A percentile compares a stretch with the other conserved stretches of the same genome.
These are phyloP conservation scores for Perca schrenkii DNA, from an alignment of 2,113 vertebrate species.

Conservation along the genomic window DNA sequence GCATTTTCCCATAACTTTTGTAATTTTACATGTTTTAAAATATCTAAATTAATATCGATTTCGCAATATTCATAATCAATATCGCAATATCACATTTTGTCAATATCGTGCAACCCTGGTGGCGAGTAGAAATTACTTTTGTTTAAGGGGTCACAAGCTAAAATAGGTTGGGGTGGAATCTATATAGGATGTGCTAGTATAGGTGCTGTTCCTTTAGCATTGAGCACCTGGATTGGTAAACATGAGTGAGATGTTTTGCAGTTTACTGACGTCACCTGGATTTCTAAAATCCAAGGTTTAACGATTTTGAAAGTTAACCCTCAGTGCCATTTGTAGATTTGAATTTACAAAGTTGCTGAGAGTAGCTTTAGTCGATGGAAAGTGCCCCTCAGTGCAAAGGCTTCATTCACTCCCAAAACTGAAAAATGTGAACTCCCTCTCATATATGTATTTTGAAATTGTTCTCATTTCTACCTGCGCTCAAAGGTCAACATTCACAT, in stretches of 20 bases:
- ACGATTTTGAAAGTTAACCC: neutral
- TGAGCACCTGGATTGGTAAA: neutral
- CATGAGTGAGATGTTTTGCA: neutral
- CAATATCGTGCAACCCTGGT: neutral
- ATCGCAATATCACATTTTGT: no score
- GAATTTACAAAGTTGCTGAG: slow-evolving; percentile 6
- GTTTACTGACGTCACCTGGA: neutral
- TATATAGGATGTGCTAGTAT: no score
- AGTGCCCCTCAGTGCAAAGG: slow-evolving; percentile 23
- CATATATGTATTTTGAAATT: slow-evolving; percentile 64
- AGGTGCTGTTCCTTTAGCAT: neutral
- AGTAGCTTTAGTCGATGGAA: slow-evolving; percentile 35
- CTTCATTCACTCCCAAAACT: slow-evolving; percentile 42
- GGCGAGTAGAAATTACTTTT: neutral
- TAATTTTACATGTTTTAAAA: no score
- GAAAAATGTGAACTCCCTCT: slow-evolving; percentile 49
- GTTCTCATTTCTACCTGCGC: slow-evolving; percentile 72
- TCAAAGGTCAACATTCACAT: slow-evolving; percentile 85
- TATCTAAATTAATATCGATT: no score
- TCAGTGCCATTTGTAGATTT: neutral
- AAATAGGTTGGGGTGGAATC: no score
- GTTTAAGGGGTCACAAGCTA: neutral
- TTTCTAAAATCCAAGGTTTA: slow-evolving; percentile 1
- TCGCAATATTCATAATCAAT: no score
- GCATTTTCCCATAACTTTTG: no score